Conservation (phyloP, 2,113 vertebrate species). For the Geococcyx californianus region DNA sequence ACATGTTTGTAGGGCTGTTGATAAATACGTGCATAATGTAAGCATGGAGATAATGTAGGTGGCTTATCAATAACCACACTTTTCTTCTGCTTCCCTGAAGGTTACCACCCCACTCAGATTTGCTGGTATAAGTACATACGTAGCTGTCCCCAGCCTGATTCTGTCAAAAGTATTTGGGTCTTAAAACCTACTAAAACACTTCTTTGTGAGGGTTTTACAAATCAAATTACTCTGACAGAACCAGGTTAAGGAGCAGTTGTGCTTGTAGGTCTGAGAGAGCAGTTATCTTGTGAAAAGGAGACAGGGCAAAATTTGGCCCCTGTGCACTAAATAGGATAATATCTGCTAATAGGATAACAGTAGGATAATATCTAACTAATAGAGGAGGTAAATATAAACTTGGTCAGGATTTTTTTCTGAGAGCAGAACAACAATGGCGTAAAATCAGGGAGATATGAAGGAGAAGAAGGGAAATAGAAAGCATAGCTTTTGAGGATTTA, state of each 20-base stretch:
- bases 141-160: constrained; percentile 49
- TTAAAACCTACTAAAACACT: constrained; percentile 22
- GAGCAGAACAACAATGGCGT: neutral
- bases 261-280: neutral
- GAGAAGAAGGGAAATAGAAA: neutral
- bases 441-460: neutral
- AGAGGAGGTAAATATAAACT: neutral
- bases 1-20: neutral
- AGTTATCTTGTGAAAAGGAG: neutral
- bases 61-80: neutral
- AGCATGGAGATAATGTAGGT: neutral
- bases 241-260: constrained; percentile 47
- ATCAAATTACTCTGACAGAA: constrained; percentile 49
- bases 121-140: neutral
- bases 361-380: neutral
- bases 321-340: neutral
- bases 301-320: neutral
- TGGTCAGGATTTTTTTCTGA: too few relatives aligned
- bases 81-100: neutral
- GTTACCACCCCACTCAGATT: neutral
- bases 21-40: neutral
- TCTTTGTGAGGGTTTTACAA: neutral
- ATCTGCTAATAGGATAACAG: neutral
- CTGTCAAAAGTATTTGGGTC: constrained; percentile 43
- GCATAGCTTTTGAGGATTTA: neutral